phyloP scores from a whole-genome alignment of 2,797 vertebrate genomes.

The Macroramphosus scolopax region DNA sequence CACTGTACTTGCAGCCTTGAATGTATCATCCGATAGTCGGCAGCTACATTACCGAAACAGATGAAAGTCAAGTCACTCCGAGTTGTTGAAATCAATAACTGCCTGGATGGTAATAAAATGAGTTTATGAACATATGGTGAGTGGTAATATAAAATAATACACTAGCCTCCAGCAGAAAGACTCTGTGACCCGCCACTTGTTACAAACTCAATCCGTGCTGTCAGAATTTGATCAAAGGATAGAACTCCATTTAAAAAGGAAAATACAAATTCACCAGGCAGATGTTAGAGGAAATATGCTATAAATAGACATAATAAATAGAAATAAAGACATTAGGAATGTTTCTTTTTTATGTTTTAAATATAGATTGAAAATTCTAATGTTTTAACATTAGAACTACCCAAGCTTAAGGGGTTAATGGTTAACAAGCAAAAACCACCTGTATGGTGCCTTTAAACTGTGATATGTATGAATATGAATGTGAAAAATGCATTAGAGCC shows the following conservation, averaged over 20 bases:
- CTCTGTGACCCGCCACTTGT: conserved; percentile 5
- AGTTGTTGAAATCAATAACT: neutral
- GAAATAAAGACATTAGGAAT: no score
- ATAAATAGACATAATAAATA: no score
- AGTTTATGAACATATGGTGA: conserved; percentile 3
- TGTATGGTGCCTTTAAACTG: no score
- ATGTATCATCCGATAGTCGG: no score
- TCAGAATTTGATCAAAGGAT: no score
- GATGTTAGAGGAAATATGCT: neutral
- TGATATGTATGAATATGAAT: neutral
- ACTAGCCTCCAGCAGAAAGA: neutral
- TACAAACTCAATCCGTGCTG: conserved; percentile 2
- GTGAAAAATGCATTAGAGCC: neutral
- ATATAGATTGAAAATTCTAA: no score
- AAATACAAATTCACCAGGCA: neutral
- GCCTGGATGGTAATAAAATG: conserved; percentile 4
- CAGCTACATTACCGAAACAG: no score
- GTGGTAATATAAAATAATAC: neutral
- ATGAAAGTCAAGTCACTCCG: no score
- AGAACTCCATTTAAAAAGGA: neutral
- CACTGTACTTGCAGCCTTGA: neutral
- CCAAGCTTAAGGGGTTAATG: no score
- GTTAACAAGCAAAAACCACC: no score
- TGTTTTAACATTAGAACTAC: no score
- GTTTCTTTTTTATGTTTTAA: no score